Conservation (phyloP, 2,113 vertebrate species). For the Actinemys pallida region DNA sequence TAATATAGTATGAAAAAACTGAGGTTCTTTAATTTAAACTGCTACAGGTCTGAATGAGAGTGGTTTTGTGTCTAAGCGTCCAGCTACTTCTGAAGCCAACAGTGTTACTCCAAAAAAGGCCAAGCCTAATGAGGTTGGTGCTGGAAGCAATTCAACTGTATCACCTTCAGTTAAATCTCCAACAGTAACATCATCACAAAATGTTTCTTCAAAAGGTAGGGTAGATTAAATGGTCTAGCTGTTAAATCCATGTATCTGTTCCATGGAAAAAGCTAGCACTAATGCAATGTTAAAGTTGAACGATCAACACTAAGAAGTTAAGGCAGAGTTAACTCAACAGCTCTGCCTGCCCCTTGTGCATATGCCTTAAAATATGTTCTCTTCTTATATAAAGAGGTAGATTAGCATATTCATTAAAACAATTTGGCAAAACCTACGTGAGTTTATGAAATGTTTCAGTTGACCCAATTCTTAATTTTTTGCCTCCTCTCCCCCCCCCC, state of each 20-base stretch:
- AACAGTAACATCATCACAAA: conserved; percentile 36
- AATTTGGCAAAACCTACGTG: background rate
- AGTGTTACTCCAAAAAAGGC: conserved; percentile 78
- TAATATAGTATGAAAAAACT: background rate
- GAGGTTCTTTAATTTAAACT: conserved; percentile 20
- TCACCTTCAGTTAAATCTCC: conserved; percentile 40
- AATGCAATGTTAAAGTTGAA: background rate
- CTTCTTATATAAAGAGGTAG: background rate
- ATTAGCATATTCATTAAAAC: background rate
- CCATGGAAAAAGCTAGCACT: background rate
- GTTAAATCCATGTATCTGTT: background rate
- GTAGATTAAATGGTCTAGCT: background rate
- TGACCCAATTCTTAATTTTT: background rate
- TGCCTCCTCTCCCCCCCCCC: background rate
- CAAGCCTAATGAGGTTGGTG: conserved; percentile 73
- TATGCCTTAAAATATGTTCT: background rate
- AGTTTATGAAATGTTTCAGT: background rate
- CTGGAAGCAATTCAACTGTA: conserved; percentile 23
- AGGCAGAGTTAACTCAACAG: background rate
- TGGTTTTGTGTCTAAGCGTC: conserved; percentile 75
- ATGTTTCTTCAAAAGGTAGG: conserved; percentile 47
- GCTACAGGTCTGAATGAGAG: conserved; percentile 52
- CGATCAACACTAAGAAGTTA: background rate
- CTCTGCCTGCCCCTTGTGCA: background rate
- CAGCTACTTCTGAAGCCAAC: conserved; percentile 67